Evolutionary conservation across 2,797 vertebrate species (phyloP).

Genomic region (Centropyge bicolor): DNA sequence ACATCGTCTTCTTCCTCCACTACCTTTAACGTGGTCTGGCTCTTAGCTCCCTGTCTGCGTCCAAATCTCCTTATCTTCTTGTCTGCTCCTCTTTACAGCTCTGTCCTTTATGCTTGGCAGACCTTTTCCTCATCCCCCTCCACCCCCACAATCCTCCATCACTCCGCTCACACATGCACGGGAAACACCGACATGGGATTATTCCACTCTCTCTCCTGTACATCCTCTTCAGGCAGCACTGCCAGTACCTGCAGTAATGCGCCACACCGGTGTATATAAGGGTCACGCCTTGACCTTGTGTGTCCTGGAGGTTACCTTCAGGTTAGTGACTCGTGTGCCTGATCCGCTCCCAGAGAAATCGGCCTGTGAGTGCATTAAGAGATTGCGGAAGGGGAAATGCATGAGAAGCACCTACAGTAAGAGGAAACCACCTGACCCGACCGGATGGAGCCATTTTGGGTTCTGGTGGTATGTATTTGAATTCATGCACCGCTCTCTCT

Average conservation of each 20-base stretch:
- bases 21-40: constrained; percentile 52
- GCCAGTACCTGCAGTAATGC: constrained; percentile 71
- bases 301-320: constrained; percentile 61
- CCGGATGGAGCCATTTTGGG: constrained; percentile 4
- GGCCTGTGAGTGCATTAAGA: constrained; percentile 76
- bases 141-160: constrained; percentile 51
- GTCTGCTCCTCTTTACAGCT: constrained; percentile 56
- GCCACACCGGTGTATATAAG: constrained; percentile 46
- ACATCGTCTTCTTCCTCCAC: constrained; percentile 46
- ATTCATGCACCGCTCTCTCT: background rate
- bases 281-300: constrained; percentile 60
- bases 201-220: constrained; percentile 70
- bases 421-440: constrained; percentile 43
- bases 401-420: constrained; percentile 40
- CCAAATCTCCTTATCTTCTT: constrained; percentile 75
- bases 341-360: constrained; percentile 68
- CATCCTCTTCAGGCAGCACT: constrained; percentile 76
- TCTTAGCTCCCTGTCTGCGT: constrained; percentile 47
- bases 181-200: constrained; percentile 63
- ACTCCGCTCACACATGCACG: constrained; percentile 19
- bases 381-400: constrained; percentile 61
- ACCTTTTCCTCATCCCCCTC: constrained; percentile 52
- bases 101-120: constrained; percentile 62
- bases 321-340: constrained; percentile 63
- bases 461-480: background rate